Evolutionary conservation across 2,113 vertebrate genomes (phyloP).

Genomic region (Conger conger): DNA sequence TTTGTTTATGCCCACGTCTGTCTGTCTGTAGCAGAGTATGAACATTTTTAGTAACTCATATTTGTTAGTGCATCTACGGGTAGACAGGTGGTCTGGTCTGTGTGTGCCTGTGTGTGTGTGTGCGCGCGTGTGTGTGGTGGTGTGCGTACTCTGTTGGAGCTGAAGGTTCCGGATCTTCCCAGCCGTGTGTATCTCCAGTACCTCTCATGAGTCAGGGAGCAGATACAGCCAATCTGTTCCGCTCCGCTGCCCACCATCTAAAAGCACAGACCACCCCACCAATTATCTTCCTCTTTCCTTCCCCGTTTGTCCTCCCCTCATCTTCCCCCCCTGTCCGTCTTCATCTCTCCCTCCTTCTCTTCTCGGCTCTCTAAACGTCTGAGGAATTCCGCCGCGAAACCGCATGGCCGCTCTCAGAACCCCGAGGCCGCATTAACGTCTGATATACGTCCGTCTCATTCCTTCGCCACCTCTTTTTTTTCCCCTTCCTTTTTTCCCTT

Average conservation of each 20-base stretch:
- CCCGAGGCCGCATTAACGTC: neutral
- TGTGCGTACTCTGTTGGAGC: slow-evolving; percentile 6
- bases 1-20: too few relatives aligned
- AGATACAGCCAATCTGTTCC: slow-evolving; percentile 38
- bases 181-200: slow-evolving; percentile 40
- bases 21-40: too few relatives aligned
- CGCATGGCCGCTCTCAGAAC: neutral
- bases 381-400: neutral
- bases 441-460: neutral
- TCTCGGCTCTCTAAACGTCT: neutral
- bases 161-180: slow-evolving; percentile 35
- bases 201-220: slow-evolving; percentile 30
- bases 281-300: slow-evolving; percentile 1
- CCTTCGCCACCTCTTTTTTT: neutral
- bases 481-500: neutral
- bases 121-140: neutral
- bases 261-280: slow-evolving; percentile 14
- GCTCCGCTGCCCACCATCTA: slow-evolving; percentile 30
- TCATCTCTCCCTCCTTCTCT: neutral
- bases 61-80: neutral
- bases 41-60: too few relatives aligned
- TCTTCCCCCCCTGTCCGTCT: neutral
- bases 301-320: neutral
- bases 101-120: neutral
- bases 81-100: neutral